Evolutionary conservation across 2,797 vertebrate genomes (phyloP).

Genomic region (Scomberomorus guttatus): DNA sequence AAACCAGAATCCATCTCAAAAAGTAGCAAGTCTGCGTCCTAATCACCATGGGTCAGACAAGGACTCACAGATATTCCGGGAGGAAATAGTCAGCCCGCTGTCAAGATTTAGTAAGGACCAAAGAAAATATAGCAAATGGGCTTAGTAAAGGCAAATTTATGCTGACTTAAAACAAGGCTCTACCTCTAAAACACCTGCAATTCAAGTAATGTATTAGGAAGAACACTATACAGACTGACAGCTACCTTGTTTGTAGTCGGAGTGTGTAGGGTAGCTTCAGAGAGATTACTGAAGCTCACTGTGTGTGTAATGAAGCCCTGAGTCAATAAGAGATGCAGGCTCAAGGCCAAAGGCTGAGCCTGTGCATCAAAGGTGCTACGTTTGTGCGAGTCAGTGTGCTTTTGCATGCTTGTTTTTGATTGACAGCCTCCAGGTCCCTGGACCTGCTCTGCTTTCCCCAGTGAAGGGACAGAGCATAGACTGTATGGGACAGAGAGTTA

Average conservation of each 20-base stretch:
- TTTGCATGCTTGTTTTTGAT: conserved; percentile 56
- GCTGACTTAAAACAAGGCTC: conserved; percentile 52
- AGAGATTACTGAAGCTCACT: conserved; percentile 83
- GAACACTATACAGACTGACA: conserved; percentile 72
- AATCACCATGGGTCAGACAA: conserved; percentile 34
- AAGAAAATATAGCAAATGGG: conserved; percentile 36
- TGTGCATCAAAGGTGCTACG: conserved; percentile 63
- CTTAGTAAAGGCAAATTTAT: conserved; percentile 53
- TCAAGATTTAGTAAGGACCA: conserved; percentile 43
- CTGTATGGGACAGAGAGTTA: conserved; percentile 62
- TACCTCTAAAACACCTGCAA: conserved; percentile 57
- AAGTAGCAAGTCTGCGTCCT: conserved; percentile 2
- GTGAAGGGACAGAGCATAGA: conserved; percentile 45
- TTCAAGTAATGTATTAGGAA: conserved; percentile 59
- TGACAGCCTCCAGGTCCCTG: conserved; percentile 69
- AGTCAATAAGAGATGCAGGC: conserved; percentile 83
- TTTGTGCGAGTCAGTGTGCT: conserved; percentile 38
- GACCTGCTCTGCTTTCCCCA: conserved; percentile 47
- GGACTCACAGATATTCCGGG: conserved; percentile 47
- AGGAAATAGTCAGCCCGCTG: conserved; percentile 31
- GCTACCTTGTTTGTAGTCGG: conserved; percentile 77
- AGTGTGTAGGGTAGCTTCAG: conserved; percentile 76
- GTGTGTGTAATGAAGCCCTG: conserved; percentile 83
- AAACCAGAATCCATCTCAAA: conserved; percentile 20
- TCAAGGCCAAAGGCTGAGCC: conserved; percentile 78